phyloP scores from a whole-genome alignment of 2,797 vertebrate genomes.

The Propithecus deckenii region DNA sequence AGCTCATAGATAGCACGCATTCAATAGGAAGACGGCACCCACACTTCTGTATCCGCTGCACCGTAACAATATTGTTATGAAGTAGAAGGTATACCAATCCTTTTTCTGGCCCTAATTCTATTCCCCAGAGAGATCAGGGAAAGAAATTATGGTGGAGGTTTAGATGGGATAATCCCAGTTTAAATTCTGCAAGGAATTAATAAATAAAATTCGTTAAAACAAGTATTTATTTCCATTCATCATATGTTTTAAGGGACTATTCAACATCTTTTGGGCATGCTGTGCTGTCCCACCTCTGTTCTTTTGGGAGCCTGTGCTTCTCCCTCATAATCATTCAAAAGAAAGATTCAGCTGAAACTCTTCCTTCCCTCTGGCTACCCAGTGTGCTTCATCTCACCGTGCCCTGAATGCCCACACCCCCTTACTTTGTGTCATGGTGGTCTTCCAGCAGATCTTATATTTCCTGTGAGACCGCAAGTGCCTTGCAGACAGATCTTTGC shows the following conservation, averaged over 20 bases:
- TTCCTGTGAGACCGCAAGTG: neutral
- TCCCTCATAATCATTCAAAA: neutral
- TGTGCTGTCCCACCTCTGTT: neutral
- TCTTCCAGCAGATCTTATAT: neutral
- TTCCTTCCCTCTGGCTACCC: neutral
- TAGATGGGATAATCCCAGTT: neutral
- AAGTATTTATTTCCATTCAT: neutral
- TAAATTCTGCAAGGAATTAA: neutral
- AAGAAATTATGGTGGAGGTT: neutral
- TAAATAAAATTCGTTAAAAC: neutral
- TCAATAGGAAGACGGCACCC: neutral
- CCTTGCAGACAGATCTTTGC: neutral
- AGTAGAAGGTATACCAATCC: neutral
- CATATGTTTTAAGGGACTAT: neutral
- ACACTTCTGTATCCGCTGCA: neutral
- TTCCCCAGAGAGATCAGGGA: neutral
- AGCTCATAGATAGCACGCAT: neutral
- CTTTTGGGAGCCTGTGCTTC: neutral
- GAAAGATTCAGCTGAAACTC: neutral
- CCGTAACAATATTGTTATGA: neutral
- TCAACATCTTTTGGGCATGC: neutral
- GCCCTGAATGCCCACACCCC: neutral
- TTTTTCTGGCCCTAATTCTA: neutral
- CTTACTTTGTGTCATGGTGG: neutral
- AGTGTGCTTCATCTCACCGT: fast-evolving